Base-by-base conservation (phyloP, 2,113 vertebrate genomes). In the Osmerus mordax region DNA sequence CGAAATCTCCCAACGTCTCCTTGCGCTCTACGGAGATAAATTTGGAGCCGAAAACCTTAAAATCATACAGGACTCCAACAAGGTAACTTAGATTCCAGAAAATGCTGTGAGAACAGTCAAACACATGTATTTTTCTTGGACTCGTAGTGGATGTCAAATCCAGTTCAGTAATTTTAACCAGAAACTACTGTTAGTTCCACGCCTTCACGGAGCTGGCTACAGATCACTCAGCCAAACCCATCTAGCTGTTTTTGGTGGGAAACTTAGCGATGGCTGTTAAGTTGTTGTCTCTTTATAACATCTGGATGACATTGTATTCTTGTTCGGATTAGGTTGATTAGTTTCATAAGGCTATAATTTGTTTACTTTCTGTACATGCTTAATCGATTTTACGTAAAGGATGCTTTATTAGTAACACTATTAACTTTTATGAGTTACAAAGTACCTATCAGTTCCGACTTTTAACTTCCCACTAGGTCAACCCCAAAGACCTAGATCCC, bases 1-100 rank as follows among this genome's bases (percentile, higher is more conserved):
- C 0, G 97, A 99, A 80, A 98, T 99, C 88, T 99, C 97, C 25
- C 93, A 95, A 78, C 93, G 96, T 62, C 93, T 99, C 54, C 87
- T 95, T 63, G 92, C 92, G 36, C 95, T 99, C 65, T 99, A 99
- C 15, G 95, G 94, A 69, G 96, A 99, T 47, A 99, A 99, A 80
- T 98, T 99, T 87, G 97, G 97, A 19, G 81, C 92, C 0, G 96
- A 98, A 76, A 97, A 93, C 55, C 93, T 99, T 62, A 95, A 92
- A 88, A 98, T 99, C 72, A 96, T 99, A 78, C 96, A 98, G 82
- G 97, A 99, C 88, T 99, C 97, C 8, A 95, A 96, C 87, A 99
- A 99, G 96, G 97, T 95, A 0, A 47, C 41, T 76, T 72, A 12
- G 8, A 47, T 47, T 11, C 9, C 41, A 11, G 41, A 47, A 47